Evolutionary conservation across 2,113 vertebrate genomes (phyloP), one percentile per base, ranked within the genome.

Genomic region (Carassius auratus): DNA sequence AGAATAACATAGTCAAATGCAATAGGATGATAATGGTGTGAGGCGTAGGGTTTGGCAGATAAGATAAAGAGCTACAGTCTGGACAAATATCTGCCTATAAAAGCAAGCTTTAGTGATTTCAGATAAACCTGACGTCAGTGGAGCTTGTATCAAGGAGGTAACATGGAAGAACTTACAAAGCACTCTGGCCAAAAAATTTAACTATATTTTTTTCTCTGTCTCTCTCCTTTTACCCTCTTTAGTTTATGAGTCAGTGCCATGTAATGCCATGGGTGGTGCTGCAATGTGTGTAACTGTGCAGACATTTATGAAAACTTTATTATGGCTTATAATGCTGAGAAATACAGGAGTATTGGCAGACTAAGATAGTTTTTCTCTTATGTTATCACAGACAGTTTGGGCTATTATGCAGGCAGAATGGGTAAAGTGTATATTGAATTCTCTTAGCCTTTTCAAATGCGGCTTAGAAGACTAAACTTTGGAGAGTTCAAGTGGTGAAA

Each of bases 1-100:
- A 83, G 36, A 87, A 87, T 85, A 45, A 74, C 57, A 89, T 71
- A 82, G 83, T 86, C 77, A 82, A 86, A 86, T 82, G 74, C 38
- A 66, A 76, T 23, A 62, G 38, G 66, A 77, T 83, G 55, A 86
- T 86, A 73, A 81, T 59, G 83, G 81, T 55, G 33, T 42, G 42
- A 57, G 78, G 81, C 61, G 75, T 42, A 81, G 45, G 55, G 38
- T 19, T 68, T 87, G 76, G 33, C 45, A 78, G 83, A 87, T 86
- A 86, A 87, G 76, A 84, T 86, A 88, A 77, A 57, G 77, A 79
- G 52, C 52, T 30, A 57, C 75, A 84, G 76, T 81, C 87, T 86
- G 42, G 81, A 71, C 45, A 73, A 84, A 76, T 84, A 78, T 82
- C 57, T 38, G 82, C 78, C 81, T 86, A 59, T 73, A 86, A 86